A percentile compares a stretch with the other conserved stretches of the same genome.
Evolutionary conservation across 1,140 invertebrate species (phyloP).

Genomic region (Belonocnema kinseyi): DNA sequence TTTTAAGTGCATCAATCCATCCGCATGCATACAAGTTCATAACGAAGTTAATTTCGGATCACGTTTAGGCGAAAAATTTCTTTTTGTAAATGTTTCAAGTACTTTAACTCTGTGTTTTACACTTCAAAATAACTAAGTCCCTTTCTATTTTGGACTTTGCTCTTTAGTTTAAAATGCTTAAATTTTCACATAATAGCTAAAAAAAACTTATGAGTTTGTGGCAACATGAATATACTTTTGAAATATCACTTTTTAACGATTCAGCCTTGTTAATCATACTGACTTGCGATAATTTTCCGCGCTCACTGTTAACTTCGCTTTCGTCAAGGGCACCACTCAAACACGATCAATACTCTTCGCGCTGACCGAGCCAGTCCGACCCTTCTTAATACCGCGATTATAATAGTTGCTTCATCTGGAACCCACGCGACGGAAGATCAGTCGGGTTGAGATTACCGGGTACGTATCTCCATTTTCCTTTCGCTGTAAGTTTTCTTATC

Average conservation of each 20-base stretch:
- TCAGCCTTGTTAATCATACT: conserved; percentile 23
- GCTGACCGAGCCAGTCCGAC: conserved; percentile 57
- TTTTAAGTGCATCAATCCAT: conserved; percentile 50
- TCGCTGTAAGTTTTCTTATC: conserved; percentile 54
- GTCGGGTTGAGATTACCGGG: conserved; percentile 67
- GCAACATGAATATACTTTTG: conserved; percentile 48
- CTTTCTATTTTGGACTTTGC: conserved; percentile 35
- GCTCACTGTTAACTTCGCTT: conserved; percentile 37
- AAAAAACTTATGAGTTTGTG: conserved; percentile 53
- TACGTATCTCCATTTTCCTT: conserved; percentile 62
- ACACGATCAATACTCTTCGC: conserved; percentile 49
- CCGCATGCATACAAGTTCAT: conserved; percentile 35
- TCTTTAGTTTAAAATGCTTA: conserved; percentile 49
- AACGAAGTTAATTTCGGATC: conserved; percentile 36
- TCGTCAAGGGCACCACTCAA: conserved; percentile 33
- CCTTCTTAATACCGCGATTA: conserved; percentile 68
- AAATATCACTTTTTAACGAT: conserved; percentile 37
- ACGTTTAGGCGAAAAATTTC: conserved; percentile 38
- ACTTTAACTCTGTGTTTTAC: conserved; percentile 39
- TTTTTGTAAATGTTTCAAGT: conserved; percentile 44
- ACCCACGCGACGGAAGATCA: conserved; percentile 69
- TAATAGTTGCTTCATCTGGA: conserved; percentile 53
- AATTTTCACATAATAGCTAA: conserved; percentile 43
- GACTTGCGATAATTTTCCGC: conserved; percentile 40
- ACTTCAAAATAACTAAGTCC: conserved; percentile 46